phyloP scores from a whole-genome alignment of 1,140 invertebrate genomes.

The Rhopalosiphum padi region DNA sequence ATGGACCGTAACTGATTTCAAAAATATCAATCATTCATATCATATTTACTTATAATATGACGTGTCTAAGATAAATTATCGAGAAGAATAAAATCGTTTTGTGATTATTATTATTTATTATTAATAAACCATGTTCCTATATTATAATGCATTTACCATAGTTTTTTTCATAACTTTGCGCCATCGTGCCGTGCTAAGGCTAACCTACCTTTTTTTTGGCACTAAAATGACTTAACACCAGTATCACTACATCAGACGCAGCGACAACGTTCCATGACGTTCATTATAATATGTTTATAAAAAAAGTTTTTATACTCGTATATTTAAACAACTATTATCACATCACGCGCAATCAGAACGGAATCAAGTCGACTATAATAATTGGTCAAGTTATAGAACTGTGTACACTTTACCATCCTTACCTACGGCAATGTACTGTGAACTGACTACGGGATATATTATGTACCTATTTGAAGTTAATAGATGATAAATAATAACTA shows the following conservation, averaged over 20 bases:
- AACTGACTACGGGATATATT: background rate
- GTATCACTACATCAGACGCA: background rate
- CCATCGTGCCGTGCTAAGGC: background rate
- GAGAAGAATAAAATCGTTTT: background rate
- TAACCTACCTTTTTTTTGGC: slow-evolving; percentile 9
- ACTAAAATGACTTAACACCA: background rate
- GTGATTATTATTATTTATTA: no score
- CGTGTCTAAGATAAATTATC: background rate
- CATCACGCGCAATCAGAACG: background rate
- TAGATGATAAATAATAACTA: background rate
- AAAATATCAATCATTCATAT: background rate
- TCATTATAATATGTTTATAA: background rate
- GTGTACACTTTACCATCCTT: background rate
- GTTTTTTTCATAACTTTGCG: background rate
- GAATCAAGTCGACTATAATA: background rate
- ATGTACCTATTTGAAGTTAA: background rate
- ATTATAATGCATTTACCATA: no score
- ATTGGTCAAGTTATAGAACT: background rate
- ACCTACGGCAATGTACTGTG: background rate
- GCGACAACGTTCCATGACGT: background rate
- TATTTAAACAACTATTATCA: slow-evolving; percentile 4
- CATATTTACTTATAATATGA: background rate
- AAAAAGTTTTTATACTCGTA: background rate
- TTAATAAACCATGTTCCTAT: no score
- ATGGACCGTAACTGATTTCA: background rate